Evolutionary conservation across 1,140 invertebrate genomes (phyloP), one percentile per base, ranked within the genome.

Genomic region (Nasonia giraulti): DNA sequence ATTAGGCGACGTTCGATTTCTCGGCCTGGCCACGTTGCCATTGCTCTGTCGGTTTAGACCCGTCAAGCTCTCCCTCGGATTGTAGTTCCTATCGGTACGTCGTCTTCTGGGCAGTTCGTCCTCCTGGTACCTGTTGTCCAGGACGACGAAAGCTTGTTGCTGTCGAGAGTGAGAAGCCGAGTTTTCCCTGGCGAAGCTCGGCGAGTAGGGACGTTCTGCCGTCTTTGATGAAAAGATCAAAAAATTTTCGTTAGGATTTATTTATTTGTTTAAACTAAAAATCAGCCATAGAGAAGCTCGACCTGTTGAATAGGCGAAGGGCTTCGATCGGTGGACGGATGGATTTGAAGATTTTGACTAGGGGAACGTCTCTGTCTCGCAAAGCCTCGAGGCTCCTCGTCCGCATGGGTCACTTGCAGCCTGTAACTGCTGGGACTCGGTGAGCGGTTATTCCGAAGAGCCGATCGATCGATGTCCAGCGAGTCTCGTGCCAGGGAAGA

Each of bases 331-430:
- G 14, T 40, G 68, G 84, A 87, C 12, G 84, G 86, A 85, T 55
- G 88, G 27, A 88, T 88, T 4, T 79, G 86, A 55, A 85, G 74
- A 74, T 85, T 89, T 37, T 83, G 89, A 89, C 88, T 89, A 88
- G 40, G 89, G 71, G 69, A 88, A 86, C 69, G 89, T 87, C 69
- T 86, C 23, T 77, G 76, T 3, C 87, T 89, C 33, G 85, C 87
- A 78, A 93, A 93, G 62, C 92, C 92, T 84, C 90, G 90, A 2
- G 91, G 88, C 68, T 93, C 91, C 31, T 93, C 91, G 81, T 93
- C 93, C 7, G 92, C 93, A 62, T 93, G 91, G 17, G 88, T 91
- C 0, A 93, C 92, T 79, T 93, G 93, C 14, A 93, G 88, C 68
- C 92, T 90, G 86, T 92, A 93, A 7, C 91, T 89, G 6, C 14